phyloP scores from a whole-genome alignment of 2,113 vertebrate genomes.

The Gadus chalcogrammus region DNA sequence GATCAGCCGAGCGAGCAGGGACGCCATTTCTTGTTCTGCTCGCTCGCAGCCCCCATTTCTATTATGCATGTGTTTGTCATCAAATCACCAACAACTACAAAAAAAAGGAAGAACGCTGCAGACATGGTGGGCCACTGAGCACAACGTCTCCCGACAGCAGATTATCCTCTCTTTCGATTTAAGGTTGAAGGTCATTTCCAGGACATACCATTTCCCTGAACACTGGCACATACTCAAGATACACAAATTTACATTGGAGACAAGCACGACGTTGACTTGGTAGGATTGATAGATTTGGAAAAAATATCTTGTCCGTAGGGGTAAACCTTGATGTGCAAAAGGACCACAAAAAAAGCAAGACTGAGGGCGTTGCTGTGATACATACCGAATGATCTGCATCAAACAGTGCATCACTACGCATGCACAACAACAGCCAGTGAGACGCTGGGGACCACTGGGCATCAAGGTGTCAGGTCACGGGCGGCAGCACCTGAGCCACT shows the following conservation, averaged over 20 bases:
- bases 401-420: no score
- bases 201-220: slow-evolving; percentile 20
- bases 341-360: no score
- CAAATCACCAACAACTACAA: slow-evolving; percentile 11
- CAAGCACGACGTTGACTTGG: background rate
- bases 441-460: no score
- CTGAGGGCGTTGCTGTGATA: no score
- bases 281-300: no score
- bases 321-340: no score
- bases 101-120: slow-evolving; percentile 6
- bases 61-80: slow-evolving; percentile 50
- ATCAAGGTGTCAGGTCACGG: no score
- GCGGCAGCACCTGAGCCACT: no score
- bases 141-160: slow-evolving; percentile 34
- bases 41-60: slow-evolving; percentile 21
- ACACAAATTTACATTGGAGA: slow-evolving; percentile 4
- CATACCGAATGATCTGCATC: no score
- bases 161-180: slow-evolving; percentile 32
- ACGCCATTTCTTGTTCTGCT: slow-evolving; percentile 51
- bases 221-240: background rate
- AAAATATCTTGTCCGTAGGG: no score
- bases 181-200: slow-evolving; percentile 44
- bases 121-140: slow-evolving; percentile 10
- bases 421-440: no score
- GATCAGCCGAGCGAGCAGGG: slow-evolving; percentile 42